phyloP scores from a whole-genome alignment of 2,888 invertebrate species.

The Monopis laevigella region DNA sequence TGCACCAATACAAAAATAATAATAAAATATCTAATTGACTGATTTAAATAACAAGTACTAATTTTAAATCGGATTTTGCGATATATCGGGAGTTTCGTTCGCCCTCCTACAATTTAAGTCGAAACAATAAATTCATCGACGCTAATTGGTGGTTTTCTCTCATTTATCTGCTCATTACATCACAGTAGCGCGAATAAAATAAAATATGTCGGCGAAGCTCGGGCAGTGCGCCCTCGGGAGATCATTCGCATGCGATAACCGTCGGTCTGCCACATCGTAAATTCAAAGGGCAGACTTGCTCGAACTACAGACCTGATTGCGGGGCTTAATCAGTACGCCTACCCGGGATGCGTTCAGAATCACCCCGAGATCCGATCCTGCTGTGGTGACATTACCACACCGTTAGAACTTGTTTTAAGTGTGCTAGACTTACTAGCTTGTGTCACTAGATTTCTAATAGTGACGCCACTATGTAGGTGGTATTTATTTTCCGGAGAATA shows the following conservation, averaged over 20 bases:
- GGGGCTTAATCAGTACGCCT: conserved; percentile 55
- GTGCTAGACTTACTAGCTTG: no score
- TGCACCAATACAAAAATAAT: no score
- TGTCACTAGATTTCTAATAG: no score
- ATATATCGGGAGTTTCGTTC: conserved; percentile 4
- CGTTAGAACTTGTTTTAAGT: no score
- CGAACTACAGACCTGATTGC: conserved; percentile 65
- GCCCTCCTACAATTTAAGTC: conserved; percentile 43
- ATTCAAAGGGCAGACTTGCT: conserved; percentile 61
- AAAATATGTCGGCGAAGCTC: conserved; percentile 61
- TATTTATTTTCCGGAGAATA: no score
- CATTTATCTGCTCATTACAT: conserved; percentile 69
- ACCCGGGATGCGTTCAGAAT: conserved; percentile 22
- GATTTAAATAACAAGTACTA: conserved; percentile 10
- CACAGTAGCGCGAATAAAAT: conserved; percentile 69
- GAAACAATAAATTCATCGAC: conserved; percentile 69
- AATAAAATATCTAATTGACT: conserved; percentile 5
- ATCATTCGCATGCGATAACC: conserved; percentile 67
- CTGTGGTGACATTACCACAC: no score
- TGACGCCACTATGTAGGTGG: no score
- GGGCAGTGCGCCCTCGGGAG: conserved; percentile 59
- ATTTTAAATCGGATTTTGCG: conserved; percentile 9
- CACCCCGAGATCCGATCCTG: background rate
- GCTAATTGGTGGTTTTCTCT: conserved; percentile 69
- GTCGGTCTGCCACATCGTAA: conserved; percentile 66